Evolutionary conservation across 2,888 invertebrate species (phyloP).

Genomic region (Noctuana brunneofusca): DNA sequence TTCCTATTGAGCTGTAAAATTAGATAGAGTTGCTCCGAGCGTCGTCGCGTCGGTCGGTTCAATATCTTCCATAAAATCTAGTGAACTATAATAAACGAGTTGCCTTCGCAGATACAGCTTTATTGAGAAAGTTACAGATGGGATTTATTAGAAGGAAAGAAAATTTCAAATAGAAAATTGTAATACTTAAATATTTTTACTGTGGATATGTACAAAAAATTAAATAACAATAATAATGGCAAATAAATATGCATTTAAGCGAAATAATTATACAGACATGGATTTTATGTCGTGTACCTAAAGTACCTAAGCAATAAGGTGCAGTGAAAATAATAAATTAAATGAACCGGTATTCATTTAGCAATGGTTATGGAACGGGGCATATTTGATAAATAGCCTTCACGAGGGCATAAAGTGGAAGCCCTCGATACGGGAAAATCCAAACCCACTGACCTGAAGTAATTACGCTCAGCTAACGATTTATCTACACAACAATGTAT

Average conservation of each 20-base stretch:
- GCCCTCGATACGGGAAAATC: conserved; percentile 31
- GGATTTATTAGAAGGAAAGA: not conserved
- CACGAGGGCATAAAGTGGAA: conserved; percentile 31
- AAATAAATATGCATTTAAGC: too few relatives aligned
- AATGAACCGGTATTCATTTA: not conserved
- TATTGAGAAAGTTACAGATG: conserved; percentile 17
- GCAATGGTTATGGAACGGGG: conserved; percentile 13
- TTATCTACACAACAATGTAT: conserved; percentile 9
- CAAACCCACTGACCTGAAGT: conserved; percentile 29
- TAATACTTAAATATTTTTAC: too few relatives aligned
- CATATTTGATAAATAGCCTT: conserved; percentile 20
- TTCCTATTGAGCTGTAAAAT: conserved; percentile 44
- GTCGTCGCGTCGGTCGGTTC: conserved; percentile 16
- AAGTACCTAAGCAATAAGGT: not conserved
- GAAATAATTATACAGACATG: too few relatives aligned
- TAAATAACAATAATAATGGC: too few relatives aligned
- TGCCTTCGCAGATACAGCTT: conserved; percentile 15
- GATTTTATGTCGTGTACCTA: not conserved
- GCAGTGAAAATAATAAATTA: not conserved
- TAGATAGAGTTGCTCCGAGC: conserved; percentile 38
- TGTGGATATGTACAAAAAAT: too few relatives aligned
- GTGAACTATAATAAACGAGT: conserved; percentile 27
- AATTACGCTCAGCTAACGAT: conserved; percentile 31
- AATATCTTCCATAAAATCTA: conserved; percentile 32
- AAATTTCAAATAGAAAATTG: too few relatives aligned